Evolutionary conservation across 2,113 vertebrate species (phyloP), one percentile per base, ranked within the genome.

Genomic region (Eulemur rufifrons): DNA sequence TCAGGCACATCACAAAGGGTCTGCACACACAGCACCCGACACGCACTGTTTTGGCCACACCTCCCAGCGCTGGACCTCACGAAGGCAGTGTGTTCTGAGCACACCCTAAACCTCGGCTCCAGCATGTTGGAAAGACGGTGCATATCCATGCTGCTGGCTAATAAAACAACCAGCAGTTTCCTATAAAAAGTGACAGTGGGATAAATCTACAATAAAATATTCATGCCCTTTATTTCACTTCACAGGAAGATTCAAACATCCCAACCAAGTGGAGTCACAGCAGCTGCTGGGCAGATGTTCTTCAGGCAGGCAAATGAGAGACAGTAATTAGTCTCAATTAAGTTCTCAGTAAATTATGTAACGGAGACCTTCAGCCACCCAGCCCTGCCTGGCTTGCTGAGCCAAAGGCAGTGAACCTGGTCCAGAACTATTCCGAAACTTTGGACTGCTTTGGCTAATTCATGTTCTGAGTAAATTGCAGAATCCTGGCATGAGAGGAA

Each of bases 261-360:
- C 82, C 80, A 56, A 94, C 21, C 52, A 10, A 96, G 76, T 27
- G 86, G 76, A 96, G 81, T 76, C 95, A 83, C 20, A 10, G 87
- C 98, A 98, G 98, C 96, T 98, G 98, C 93, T 14, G 86, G 94
- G 86, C 98, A 98, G 95, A 98, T 98, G 97, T 95, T 95, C 66
- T 37, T 61, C 52, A 71, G 92, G 95, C 80, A 86, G 80, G 93
- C n/a, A 5, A 87, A 80, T 0, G 83, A 97, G 92, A 97, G 95
- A 95, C 88, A 96, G 74, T 76, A 96, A 97, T 98, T 97, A 97
- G 88, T 77, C 86, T 95, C 95, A 94, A 97, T 89, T 96, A 96
- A 97, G 82, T 97, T 90, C 93, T 86, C 91, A 96, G 96, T 95
- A 92, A 97, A 97, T 97, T 96, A 97, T 69, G 91, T 91, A 93